These are phyloP conservation scores for Cataglyphis rosenhaueri DNA, from an alignment of 2,888 invertebrate genomes.

Conservation along the genomic window DNA sequence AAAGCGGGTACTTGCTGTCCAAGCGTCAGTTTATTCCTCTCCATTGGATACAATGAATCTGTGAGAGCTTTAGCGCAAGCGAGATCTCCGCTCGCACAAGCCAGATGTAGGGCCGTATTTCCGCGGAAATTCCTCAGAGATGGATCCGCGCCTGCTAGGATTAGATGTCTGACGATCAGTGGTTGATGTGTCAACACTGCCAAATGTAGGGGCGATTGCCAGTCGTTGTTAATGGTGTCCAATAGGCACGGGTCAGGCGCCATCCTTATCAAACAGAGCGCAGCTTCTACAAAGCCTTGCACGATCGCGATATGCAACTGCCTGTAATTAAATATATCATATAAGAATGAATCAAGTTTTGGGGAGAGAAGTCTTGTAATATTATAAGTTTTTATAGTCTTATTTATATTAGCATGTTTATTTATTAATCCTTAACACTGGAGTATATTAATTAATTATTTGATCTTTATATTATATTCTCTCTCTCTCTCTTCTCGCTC, in stretches of 20 bases:
- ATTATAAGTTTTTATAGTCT: not conserved
- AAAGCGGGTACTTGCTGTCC: constrained; percentile 84
- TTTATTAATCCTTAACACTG: not conserved
- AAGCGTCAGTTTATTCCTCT: constrained; percentile 82
- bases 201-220: constrained; percentile 94
- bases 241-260: constrained; percentile 92
- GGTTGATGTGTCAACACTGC: constrained; percentile 93
- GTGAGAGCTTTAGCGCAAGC: constrained; percentile 91
- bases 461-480: not conserved
- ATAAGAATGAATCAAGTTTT: not conserved
- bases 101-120: constrained; percentile 95
- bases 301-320: constrained; percentile 94
- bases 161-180: constrained; percentile 91
- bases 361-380: not conserved
- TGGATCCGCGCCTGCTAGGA: constrained; percentile 91
- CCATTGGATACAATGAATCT: constrained; percentile 87
- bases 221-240: constrained; percentile 92
- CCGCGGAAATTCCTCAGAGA: constrained; percentile 90
- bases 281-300: constrained; percentile 90
- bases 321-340: constrained; percentile 86
- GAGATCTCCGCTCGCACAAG: constrained; percentile 90
- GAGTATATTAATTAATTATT: not conserved
- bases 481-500: not conserved
- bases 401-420: not conserved
- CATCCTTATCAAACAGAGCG: constrained; percentile 91